Base-by-base conservation (phyloP, 64 coral and sea anemone species). In the Platygyra sinensis region DNA sequence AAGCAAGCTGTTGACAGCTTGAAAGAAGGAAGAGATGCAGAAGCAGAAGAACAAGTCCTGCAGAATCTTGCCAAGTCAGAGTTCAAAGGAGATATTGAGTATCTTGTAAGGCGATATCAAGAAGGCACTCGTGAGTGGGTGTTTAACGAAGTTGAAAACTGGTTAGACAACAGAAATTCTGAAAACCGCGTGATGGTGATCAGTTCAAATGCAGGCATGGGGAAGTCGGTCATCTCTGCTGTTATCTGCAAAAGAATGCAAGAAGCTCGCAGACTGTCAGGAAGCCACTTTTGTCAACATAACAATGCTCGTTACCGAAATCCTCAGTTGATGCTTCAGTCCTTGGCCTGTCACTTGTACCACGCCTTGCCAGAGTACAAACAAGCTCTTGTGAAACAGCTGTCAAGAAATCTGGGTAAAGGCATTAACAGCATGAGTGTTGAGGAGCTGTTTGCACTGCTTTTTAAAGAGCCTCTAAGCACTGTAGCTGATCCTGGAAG, bases 221-320 rank as follows among this genome's bases (percentile, higher is more conserved):
- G n/a, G n/a, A n/a, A n/a, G n/a, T n/a, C n/a, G n/a, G n/a, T n/a
- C n/a, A n/a, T n/a, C n/a, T n/a, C n/a, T n/a, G n/a, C n/a, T n/a
- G n/a, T n/a, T n/a, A n/a, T n/a, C n/a, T 89, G 52, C 38, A 64
- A 89, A 9, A 79, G 87, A 79, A 89, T 89, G 74, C 57, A 89
- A 67, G 59, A 69, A 2, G 15, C 80, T 16, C 60, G 72, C 60
- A 30, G 61, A 31, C 86, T 94, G 31, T 78, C 76, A 38, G 93
- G 71, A 54, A 60, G 32, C 17, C 88, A 90, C 88, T 90, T 90
- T 69, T 79, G 75, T 72, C 75, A 79, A 8, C 76, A 89, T 50
- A 52, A 78, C n/a, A 89, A 71, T 30, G 29, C 59, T 12, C 88
- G 88, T 81, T 55, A 90, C 33, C 65, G 72, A 16, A 90, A 90